Evolutionary conservation across 2,797 vertebrate species (phyloP).

Genomic region (Paguma larvata): DNA sequence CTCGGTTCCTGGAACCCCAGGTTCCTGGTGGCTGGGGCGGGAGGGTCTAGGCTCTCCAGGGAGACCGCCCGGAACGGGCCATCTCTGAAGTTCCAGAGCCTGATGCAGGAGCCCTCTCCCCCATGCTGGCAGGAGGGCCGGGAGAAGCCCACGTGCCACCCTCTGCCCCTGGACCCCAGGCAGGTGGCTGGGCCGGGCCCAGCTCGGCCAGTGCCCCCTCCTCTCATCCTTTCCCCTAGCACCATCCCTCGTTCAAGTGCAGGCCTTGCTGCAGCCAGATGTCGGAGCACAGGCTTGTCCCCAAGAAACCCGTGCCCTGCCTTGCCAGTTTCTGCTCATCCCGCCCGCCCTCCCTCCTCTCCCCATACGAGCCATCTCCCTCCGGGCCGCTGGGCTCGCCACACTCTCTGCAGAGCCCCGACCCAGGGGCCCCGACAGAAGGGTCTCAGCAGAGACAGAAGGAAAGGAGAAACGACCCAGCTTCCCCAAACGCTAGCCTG

Average conservation of each 20-base stretch:
- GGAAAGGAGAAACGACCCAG: background rate
- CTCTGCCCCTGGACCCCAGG: background rate
- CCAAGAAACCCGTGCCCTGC: background rate
- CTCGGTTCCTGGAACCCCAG: background rate
- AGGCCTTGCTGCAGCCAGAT: background rate
- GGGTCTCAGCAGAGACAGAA: background rate
- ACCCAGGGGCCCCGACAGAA: background rate
- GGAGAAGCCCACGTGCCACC: background rate
- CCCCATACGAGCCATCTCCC: background rate
- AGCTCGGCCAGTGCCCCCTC: background rate
- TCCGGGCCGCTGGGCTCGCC: background rate
- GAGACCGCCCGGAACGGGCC: background rate
- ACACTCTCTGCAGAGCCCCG: background rate
- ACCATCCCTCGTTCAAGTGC: background rate
- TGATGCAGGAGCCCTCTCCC: background rate
- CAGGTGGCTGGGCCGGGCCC: background rate
- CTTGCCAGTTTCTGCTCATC: background rate
- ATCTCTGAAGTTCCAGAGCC: background rate
- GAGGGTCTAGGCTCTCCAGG: background rate
- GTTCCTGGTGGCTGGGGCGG: background rate
- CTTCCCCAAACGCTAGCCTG: background rate
- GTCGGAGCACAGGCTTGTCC: constrained; percentile 22
- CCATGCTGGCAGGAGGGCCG: background rate
- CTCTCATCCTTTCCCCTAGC: background rate
- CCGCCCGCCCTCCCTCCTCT: background rate